Base-by-base conservation (phyloP, 30 jellyfish, hydroid and myxozoan genomes). In the Aurelia aurita complex sp. Pacific region DNA sequence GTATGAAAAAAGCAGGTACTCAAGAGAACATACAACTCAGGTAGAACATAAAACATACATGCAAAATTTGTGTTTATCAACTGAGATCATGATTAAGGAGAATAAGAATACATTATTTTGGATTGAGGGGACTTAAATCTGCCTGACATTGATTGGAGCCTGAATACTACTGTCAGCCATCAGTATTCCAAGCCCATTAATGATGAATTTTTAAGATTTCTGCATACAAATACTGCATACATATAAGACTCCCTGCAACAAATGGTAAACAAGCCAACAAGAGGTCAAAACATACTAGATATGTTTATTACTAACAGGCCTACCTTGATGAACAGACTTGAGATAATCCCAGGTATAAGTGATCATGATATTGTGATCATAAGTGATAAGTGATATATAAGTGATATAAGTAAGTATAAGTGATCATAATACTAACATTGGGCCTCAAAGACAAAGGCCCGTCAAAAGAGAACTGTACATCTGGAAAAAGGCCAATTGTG, bases 291-390 rank as follows among this genome's bases (percentile, higher is more conserved):
- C 73, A 75, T 75, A 52, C 50, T 75, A 52, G 85, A 75, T 32
- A 73, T 52, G n/a, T 59, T 75, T 75, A 55, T 75, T 55, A 75
- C 85, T 50, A 75, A 75, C 74, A 52, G 74, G 11, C 74, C 74
- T 50, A 75, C 74, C 74, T 17, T 75, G 57, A 11, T 75, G 59
- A 75, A 75, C 69, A 52, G 85, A 46, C 69, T 38, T 73, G 83
- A 75, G 67, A 55, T 75, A 52, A 75, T 75, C 60, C 85, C 85
- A 75, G 85, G 85, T n/a, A 75, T 75, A 52, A 75, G 85, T 75
- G 85, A 75, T 55, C 53, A 75, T 55, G 74, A 75, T 6, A 55
- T 5, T 75, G 82, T 73, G 34, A 5, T 55, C 18, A 19, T 75
- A 10, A 34, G 29, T 23, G 29, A 23, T 23, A 23, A 23, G 29